Percentiles rank a stretch among this genome's conserved stretches.
Conservation (phyloP, 2,797 vertebrate genomes). For the Tokudaia tokunoshimensis region DNA sequence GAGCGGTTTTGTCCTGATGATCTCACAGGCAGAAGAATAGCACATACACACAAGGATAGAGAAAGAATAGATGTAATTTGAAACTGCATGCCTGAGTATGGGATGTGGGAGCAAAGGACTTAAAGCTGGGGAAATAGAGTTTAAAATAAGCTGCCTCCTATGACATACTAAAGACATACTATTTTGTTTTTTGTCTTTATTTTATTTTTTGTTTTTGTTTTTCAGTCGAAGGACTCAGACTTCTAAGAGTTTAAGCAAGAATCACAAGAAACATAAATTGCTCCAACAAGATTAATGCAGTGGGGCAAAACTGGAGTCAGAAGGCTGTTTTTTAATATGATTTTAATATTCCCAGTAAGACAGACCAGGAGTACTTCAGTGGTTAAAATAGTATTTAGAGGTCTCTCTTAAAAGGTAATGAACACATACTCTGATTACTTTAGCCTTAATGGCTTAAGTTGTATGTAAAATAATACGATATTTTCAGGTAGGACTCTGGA, state of each 20-base stretch:
- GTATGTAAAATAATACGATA: slow-evolving; percentile 46
- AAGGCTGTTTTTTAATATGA: not conserved
- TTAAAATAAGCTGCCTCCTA: not conserved
- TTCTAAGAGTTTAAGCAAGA: slow-evolving; percentile 51
- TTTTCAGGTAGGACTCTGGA: not conserved
- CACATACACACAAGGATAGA: not conserved
- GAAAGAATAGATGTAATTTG: not conserved
- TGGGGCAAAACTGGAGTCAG: not conserved
- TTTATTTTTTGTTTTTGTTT: not conserved
- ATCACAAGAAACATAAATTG: slow-evolving; percentile 21
- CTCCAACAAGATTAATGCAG: not conserved
- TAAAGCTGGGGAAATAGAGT: not conserved
- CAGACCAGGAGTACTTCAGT: not conserved
- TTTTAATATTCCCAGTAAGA: not conserved
- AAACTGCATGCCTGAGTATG: not conserved
- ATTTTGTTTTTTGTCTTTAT: not conserved
- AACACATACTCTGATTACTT: slow-evolving; percentile 4
- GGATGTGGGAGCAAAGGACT: not conserved
- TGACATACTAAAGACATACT: not conserved
- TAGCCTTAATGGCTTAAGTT: slow-evolving; percentile 38
- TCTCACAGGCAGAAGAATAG: not conserved
- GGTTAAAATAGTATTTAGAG: not conserved
- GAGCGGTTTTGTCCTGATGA: not conserved
- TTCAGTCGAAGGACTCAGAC: not conserved
- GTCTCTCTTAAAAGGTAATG: not conserved